Base-by-base conservation (phyloP, 2,113 vertebrate species). In the Ivindomyrus marchei region DNA sequence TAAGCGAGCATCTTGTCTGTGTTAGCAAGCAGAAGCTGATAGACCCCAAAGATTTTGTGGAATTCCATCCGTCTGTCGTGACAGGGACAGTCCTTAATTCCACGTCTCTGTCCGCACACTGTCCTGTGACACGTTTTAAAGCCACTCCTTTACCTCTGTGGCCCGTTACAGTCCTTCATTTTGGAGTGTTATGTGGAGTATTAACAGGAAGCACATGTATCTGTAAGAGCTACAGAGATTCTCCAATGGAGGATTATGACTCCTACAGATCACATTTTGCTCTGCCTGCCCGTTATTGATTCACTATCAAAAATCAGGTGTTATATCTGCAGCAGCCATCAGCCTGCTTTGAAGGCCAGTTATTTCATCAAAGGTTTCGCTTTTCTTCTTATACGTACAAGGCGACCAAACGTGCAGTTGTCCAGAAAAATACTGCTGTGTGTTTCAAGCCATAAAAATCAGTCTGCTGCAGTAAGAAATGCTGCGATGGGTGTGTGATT, bases 111-210 rank as follows among this genome's bases (percentile, higher is more conserved):
- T 88, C 27, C 31, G 15, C 45, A 85, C n/a, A 4, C 39, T 45
- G 89, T 85, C 39, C 24, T 62, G 27, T 89, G 24, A 85, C 52
- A 9, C 17, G 36, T 85, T 85, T 47, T 17, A n/a, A 58, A 85
- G 77, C 39, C 9, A 47, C 31, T 91, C 89, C 47, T 88, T 49
- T 88, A 47, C 91, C 84, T 91, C 90, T 85, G 85, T 36, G 70
- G 83, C 66, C 74, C 42, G 49, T 88, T 88, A n/a, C 91, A 91
- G 86, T 39, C 46, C 90, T 89, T 89, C 88, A 27, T 88, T 70
- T 87, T 92, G 21, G 93, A 94, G 94, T 95, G 93, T 93, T 92
- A 93, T 93, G 93, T 92, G 56, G 93, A 77, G 90, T 92, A 91
- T 93, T 90, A 92, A 89, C 89, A 91, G 89, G 91, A 93, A 90